Percentiles rank a stretch among this genome's conserved stretches.
Conservation (phyloP, 2,888 invertebrate species). For the Drosophila barbarae region DNA sequence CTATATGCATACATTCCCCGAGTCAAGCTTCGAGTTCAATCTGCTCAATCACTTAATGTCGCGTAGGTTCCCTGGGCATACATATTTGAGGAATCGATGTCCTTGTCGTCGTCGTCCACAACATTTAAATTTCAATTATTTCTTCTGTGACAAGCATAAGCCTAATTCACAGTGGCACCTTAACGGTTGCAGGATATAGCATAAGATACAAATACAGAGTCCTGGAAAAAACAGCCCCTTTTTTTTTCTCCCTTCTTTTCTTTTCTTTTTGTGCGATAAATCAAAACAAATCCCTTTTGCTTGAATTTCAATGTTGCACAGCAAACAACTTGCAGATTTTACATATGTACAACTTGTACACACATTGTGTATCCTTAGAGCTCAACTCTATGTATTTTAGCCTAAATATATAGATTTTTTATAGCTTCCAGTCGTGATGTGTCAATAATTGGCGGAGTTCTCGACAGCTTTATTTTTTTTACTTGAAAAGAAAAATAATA, state of each 20-base stretch:
- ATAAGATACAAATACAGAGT: neutral
- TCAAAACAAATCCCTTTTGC: constrained; percentile 55
- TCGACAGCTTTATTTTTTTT: neutral
- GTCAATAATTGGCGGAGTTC: constrained; percentile 1
- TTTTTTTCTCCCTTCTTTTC: constrained; percentile 19
- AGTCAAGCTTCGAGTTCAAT: neutral
- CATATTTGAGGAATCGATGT: constrained; percentile 27
- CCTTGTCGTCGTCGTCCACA: constrained; percentile 11
- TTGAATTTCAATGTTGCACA: constrained; percentile 41
- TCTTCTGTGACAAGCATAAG: constrained; percentile 39
- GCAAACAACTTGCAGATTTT: constrained; percentile 41
- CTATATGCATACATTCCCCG: constrained; percentile 6
- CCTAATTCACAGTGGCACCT: constrained; percentile 40
- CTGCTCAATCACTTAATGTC: constrained; percentile 28
- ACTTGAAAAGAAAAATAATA: neutral
- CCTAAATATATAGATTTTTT: neutral
- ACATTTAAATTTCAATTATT: constrained; percentile 52
- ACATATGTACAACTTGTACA: constrained; percentile 1
- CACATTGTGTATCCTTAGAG: neutral
- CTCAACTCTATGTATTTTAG: neutral
- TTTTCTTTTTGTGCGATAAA: constrained; percentile 31
- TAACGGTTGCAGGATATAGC: constrained; percentile 11
- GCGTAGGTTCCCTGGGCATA: constrained; percentile 3
- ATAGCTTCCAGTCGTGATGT: neutral
- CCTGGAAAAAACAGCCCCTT: constrained; percentile 9